A percentile compares a stretch with the other conserved stretches of the same genome.
phyloP scores from a whole-genome alignment of 2,797 vertebrate genomes.

The Pampus argenteus region DNA sequence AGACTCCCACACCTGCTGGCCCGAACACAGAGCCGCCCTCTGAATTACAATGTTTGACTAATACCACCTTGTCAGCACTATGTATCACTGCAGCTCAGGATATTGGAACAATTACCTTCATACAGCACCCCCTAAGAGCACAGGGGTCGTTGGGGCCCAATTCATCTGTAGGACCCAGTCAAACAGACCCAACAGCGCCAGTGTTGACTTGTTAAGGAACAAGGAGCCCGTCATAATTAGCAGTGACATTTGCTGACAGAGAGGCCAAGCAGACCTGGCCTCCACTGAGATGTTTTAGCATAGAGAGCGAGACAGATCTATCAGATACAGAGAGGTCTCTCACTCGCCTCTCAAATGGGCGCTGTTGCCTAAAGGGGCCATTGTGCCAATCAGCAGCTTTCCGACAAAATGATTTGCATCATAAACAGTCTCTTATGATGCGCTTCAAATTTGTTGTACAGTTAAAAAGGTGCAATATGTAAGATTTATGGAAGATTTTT shows the following conservation, averaged over 20 bases:
- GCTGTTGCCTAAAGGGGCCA: conserved; percentile 66
- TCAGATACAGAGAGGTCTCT: conserved; percentile 67
- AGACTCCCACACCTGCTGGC: conserved; percentile 60
- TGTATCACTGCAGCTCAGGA: conserved; percentile 75
- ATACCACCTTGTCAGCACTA: conserved; percentile 77
- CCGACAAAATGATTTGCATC: conserved; percentile 76
- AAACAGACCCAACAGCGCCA: conserved; percentile 66
- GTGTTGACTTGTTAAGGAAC: conserved; percentile 67
- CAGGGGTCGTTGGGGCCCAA: conserved; percentile 65
- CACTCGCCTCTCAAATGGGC: conserved; percentile 64
- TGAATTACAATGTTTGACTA: conserved; percentile 74
- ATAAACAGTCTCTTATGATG: conserved; percentile 73
- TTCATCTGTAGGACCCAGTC: conserved; percentile 70
- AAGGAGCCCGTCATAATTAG: conserved; percentile 76
- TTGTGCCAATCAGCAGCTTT: conserved; percentile 77
- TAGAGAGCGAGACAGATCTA: conserved; percentile 61
- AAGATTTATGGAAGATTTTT: too few species aligned
- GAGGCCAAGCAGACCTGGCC: conserved; percentile 71
- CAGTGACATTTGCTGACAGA: conserved; percentile 81
- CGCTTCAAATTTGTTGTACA: conserved; percentile 70
- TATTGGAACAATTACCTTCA: conserved; percentile 81
- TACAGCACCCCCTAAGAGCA: conserved; percentile 60
- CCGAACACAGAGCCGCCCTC: conserved; percentile 48
- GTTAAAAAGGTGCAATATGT: too few species aligned
- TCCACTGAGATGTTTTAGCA: conserved; percentile 73